phyloP scores from a whole-genome alignment of 92 coral and sea anemone species.

The Actinernus sp. region DNA sequence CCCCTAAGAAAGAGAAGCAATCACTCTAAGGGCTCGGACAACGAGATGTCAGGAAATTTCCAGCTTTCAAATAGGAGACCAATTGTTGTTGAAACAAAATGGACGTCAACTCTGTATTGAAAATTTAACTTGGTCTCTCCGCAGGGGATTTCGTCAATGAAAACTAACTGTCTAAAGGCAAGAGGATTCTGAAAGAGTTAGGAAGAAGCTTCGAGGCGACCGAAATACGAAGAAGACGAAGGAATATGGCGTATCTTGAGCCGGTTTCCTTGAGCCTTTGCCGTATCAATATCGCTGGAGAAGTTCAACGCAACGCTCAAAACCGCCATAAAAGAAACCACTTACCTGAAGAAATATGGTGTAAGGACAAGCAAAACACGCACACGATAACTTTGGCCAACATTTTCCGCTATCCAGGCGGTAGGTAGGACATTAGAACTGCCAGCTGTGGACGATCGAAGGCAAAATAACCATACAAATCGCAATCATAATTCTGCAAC shows the following conservation, averaged over 20 bases:
- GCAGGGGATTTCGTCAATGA: background rate
- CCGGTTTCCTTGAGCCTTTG: background rate
- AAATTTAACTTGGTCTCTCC: background rate
- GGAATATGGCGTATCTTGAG: too few species aligned
- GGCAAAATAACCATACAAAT: constrained; percentile 47
- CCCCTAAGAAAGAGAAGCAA: too few species aligned
- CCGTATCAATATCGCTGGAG: constrained; percentile 49
- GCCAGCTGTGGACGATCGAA: constrained; percentile 31
- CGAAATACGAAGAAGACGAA: background rate
- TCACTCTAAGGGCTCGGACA: too few species aligned
- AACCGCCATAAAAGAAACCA: constrained; percentile 1
- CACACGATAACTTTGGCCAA: constrained; percentile 77
- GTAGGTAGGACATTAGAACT: constrained; percentile 72
- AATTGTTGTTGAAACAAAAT: constrained; percentile 3
- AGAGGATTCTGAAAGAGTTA: background rate
- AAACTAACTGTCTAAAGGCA: background rate
- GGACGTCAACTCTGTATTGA: constrained; percentile 5
- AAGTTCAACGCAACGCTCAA: background rate
- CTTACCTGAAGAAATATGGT: constrained; percentile 69
- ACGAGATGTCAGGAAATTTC: too few species aligned
- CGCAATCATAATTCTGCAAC: constrained; percentile 37
- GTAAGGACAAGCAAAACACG: constrained; percentile 54
- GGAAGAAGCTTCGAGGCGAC: constrained; percentile 1
- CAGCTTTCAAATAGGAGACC: background rate
- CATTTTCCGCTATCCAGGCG: constrained; percentile 83